A percentile compares a stretch with the other conserved stretches of the same genome.
phyloP scores from a whole-genome alignment of 2,113 vertebrate genomes.

The Lanius collurio region DNA sequence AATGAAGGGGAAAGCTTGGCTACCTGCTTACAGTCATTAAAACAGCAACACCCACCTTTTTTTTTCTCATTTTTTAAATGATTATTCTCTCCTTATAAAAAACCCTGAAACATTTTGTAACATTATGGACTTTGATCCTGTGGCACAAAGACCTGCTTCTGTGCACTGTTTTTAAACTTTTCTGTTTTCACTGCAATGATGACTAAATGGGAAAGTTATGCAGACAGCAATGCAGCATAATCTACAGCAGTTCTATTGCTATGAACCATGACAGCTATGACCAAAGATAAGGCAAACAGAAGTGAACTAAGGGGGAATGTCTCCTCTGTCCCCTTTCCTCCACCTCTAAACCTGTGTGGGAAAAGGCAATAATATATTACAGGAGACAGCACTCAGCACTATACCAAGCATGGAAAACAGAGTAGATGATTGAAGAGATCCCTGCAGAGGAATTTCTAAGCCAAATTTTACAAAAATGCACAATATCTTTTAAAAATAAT shows the following conservation, averaged over 20 bases:
- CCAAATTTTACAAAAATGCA: neutral
- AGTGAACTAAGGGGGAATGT: neutral
- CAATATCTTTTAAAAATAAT: neutral
- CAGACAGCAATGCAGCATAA: neutral
- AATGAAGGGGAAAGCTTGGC: neutral
- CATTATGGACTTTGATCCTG: neutral
- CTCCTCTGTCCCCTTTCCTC: neutral
- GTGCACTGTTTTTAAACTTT: neutral
- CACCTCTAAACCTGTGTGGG: neutral
- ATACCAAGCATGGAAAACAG: neutral
- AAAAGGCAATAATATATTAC: neutral
- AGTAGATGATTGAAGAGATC: neutral
- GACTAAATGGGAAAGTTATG: neutral
- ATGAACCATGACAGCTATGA: neutral
- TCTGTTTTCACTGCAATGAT: neutral
- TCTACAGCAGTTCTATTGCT: neutral
- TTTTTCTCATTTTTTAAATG: neutral
- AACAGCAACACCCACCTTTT: neutral
- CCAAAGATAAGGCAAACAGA: neutral
- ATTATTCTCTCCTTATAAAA: neutral
- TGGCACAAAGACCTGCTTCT: slow-evolving; percentile 28
- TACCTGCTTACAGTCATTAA: neutral
- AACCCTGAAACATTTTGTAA: neutral
- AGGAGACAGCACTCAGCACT: neutral
- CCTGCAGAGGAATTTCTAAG: neutral